Percentiles rank a stretch among this genome's conserved stretches.
Conservation (phyloP, 2,113 vertebrate species). For the Zosterops pallidus region DNA sequence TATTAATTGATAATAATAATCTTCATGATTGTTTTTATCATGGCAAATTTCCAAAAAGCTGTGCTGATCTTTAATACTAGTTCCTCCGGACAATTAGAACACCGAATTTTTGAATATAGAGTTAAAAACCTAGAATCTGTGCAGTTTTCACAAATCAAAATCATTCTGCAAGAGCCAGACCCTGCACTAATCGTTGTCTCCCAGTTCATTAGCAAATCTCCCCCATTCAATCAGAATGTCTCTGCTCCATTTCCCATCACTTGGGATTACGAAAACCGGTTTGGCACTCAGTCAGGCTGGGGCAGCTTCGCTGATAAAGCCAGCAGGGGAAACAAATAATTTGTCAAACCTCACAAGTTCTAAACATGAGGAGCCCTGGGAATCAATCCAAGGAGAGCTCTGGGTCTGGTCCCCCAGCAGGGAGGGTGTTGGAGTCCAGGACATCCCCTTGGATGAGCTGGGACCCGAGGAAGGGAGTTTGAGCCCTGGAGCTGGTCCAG, state of each 20-base stretch:
- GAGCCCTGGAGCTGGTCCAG: too few species aligned
- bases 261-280: slow-evolving; percentile 55
- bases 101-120: not conserved
- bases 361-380: slow-evolving; percentile 59
- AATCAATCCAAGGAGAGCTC: slow-evolving; percentile 76
- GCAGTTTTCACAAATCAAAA: not conserved
- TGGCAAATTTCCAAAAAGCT: not conserved
- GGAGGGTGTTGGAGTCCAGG: not conserved
- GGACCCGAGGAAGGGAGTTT: too few species aligned
- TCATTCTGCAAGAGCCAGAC: not conserved
- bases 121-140: not conserved
- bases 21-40: not conserved
- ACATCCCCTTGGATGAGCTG: too few species aligned
- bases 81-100: not conserved
- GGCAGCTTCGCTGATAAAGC: slow-evolving; percentile 77
- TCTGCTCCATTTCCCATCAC: slow-evolving; percentile 72
- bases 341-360: slow-evolving; percentile 71
- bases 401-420: not conserved
- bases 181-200: not conserved
- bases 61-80: not conserved
- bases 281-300: slow-evolving; percentile 58
- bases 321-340: slow-evolving; percentile 70
- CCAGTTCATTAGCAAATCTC: not conserved
- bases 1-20: not conserved
- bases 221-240: slow-evolving; percentile 38